Percentiles rank a stretch among this genome's conserved stretches.
These are phyloP conservation scores for Andrena fulva DNA, from an alignment of 2,888 invertebrate genomes.

Conservation along the genomic window DNA sequence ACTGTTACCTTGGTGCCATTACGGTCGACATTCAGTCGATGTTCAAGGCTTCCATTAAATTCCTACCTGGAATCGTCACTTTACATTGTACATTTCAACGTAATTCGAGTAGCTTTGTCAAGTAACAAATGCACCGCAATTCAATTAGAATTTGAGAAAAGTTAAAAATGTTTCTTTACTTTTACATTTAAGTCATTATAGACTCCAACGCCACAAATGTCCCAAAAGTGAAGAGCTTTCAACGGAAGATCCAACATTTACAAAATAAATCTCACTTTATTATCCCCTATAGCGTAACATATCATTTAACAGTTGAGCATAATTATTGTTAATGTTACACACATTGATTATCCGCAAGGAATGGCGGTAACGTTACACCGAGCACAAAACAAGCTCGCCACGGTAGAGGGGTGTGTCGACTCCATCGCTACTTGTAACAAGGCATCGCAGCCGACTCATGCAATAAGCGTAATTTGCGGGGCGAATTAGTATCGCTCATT, in stretches of 20 bases:
- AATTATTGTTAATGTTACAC: background rate
- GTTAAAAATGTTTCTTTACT: too few species aligned
- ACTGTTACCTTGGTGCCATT: constrained; percentile 28
- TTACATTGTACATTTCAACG: background rate
- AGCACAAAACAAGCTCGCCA: background rate
- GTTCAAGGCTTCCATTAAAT: constrained; percentile 30
- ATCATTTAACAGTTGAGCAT: background rate
- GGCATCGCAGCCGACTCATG: constrained; percentile 26
- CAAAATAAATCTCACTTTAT: background rate
- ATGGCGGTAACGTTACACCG: background rate
- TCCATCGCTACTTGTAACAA: constrained; percentile 29
- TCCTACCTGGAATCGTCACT: constrained; percentile 8
- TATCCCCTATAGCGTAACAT: background rate
- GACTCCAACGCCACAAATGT: too few species aligned
- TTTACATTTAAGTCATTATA: too few species aligned
- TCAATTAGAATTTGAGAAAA: too few species aligned
- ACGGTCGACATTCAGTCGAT: constrained; percentile 30
- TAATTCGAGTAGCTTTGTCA: background rate
- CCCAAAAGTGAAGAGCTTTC: too few species aligned
- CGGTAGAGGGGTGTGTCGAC: background rate
- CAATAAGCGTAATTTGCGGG: constrained; percentile 2
- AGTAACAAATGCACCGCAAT: too few species aligned
- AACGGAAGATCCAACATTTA: too few species aligned
- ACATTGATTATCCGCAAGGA: background rate
- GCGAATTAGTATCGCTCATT: constrained; percentile 32